These are phyloP conservation scores for Graptemys geographica DNA, from an alignment of 2,797 vertebrate genomes.

Conservation along the genomic window DNA sequence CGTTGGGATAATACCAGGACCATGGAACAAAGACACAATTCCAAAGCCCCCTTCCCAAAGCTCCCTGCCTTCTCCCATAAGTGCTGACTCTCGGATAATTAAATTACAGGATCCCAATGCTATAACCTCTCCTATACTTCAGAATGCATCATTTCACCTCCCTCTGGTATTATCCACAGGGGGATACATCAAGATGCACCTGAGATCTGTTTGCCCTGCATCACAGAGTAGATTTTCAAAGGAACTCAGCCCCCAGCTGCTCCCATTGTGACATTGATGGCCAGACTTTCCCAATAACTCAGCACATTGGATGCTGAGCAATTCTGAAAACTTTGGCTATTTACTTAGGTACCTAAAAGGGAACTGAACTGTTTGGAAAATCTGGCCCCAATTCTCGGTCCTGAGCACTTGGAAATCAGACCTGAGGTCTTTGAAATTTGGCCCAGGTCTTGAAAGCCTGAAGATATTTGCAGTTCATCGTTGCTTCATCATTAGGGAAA, in stretches of 20 bases:
- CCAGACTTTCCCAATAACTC: neutral
- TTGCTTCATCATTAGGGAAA: neutral
- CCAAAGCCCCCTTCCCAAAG: fast-evolving
- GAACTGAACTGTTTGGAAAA: neutral
- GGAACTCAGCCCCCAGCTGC: neutral
- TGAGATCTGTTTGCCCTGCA: neutral
- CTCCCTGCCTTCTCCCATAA: neutral
- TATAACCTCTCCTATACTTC: neutral
- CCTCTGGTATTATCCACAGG: neutral
- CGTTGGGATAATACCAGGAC: neutral
- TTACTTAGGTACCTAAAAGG: neutral
- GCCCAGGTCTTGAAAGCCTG: neutral
- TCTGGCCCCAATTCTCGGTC: fast-evolving
- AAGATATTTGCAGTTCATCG: neutral
- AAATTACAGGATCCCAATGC: neutral
- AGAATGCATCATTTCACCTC: neutral
- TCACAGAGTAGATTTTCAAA: neutral
- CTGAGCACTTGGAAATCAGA: no score
- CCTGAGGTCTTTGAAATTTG: no score
- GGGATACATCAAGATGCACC: neutral
- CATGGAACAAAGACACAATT: fast-evolving
- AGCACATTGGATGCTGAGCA: neutral
- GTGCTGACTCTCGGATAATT: neutral
- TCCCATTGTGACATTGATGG: neutral
- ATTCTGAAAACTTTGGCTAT: neutral